These are phyloP conservation scores for Erethizon dorsatum DNA, from an alignment of 2,797 vertebrate species.

Conservation along the genomic window DNA sequence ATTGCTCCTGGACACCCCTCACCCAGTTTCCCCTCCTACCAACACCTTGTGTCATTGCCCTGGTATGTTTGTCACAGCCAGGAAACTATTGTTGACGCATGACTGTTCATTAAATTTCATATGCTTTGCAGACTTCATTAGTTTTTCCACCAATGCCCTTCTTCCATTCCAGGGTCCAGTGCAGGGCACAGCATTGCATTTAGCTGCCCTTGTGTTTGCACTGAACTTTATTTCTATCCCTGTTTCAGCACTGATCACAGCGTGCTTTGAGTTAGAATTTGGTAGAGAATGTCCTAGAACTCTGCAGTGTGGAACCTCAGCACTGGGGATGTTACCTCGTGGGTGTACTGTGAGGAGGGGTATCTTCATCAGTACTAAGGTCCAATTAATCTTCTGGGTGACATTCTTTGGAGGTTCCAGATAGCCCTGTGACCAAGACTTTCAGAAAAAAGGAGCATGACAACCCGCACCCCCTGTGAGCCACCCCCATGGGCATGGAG, in stretches of 20 bases:
- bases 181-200: fast-evolving
- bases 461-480: not conserved
- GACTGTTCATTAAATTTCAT: not conserved
- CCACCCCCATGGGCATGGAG: not conserved
- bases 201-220: not conserved
- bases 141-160: not conserved
- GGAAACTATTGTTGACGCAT: not conserved
- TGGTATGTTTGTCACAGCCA: not conserved
- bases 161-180: not conserved
- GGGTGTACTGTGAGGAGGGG: not conserved
- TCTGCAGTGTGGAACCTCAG: fast-evolving
- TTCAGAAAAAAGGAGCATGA: not conserved
- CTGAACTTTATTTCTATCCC: not conserved
- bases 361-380: not conserved
- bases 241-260: not conserved
- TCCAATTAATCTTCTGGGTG: not conserved
- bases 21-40: not conserved
- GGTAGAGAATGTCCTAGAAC: not conserved
- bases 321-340: too few species aligned
- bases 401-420: not conserved
- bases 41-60: not conserved
- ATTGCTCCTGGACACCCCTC: not conserved
- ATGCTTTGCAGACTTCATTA: not conserved
- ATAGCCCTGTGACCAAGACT: not conserved
- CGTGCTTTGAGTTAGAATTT: not conserved